Base-by-base conservation (phyloP, 2,888 invertebrate genomes). In the Trypoxylon attenuatum region DNA sequence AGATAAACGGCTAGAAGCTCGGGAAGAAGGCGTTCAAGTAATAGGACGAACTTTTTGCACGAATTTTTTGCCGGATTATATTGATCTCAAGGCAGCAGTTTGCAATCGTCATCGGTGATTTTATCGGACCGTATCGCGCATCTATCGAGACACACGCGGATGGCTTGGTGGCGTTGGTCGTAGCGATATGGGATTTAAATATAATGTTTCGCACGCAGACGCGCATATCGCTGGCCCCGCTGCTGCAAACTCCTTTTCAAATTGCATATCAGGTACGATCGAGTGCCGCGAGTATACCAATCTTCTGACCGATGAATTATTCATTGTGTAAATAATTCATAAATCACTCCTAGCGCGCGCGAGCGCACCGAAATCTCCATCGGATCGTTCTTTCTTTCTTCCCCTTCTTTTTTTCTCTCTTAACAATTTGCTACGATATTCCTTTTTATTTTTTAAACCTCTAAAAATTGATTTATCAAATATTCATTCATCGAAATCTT, bases 311-410 rank as follows among this genome's bases (percentile, higher is more conserved):
- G 73, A 71, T 76, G 76, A 76, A 76, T 76, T 60, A 76, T 76
- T 76, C 76, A 76, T 76, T 73, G 74, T 69, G 76, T 76, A 76
- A 73, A 76, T 76, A 76, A 76, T 76, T 76, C 76, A 76, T 76
- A 76, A 76, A 76, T 76, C 74, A 49, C 56, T 58, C 66, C 52
- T 49, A 51, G 15, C 18, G 47, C 25, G 39, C 41, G 57, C 42
- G 41, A 52, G 45, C 67, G 58, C 45, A 61, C 52, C 60, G 58
- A 60, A 70, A 69, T 69, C 57, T 57, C 65, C 56, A 54, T 41
- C 49, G 19, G 54, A 49, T 10, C n/a, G n/a, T 13, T 23, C 29
- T 25, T 54, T 19, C 45, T 55, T 15, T 33, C 29, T 16, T 6
- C 23, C 21, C 15, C 21, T 33, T n/a, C 45, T 55, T 15, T 33